Evolutionary conservation across 2,888 invertebrate species (phyloP), one percentile per base, ranked within the genome.

Genomic region (Horisme vitalbata): DNA sequence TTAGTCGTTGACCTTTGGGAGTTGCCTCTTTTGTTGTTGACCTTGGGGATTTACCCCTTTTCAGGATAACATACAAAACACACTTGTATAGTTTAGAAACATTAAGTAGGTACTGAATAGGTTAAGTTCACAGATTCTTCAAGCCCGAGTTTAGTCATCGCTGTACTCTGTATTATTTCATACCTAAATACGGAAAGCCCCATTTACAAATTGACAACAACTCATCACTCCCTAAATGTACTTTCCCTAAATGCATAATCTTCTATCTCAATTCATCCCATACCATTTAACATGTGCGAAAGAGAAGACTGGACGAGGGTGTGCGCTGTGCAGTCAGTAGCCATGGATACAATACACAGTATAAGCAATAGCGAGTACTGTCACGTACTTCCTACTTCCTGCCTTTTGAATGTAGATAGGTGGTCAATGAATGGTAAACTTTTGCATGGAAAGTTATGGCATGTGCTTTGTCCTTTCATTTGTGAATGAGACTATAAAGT

Each of bases 331-430:
- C 52, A 52, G 51, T 55, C 53, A 43, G 81, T 82, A 70, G 63
- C 72, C 67, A 75, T 79, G 70, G 74, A 59, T 65, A 78, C 74
- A 65, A 66, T 65, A 51, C 52, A 48, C 35, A 41, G 46, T 41
- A 20, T 41, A 33, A 8, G 21, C 36, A 28, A 48, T 38, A 38
- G 27, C 33, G 24, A 43, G 36, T 43, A 15, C 33, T 54, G 75
- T 69, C 83, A 83, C 82, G 83, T 79, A 82, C 72, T 81, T 82
- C 80, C 83, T 69, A 67, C 73, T 84, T 84, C 84, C 84, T 75
- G 78, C 68, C 49, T 65, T 71, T 71, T 73, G 72, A 74, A 78
- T 74, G 68, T 68, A 64, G 66, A 68, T 69, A 64, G 55, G 57
- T 46, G 50, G 49, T 55, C 57, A 63, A 61, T 65, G 71, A 73